Evolutionary conservation across 2,888 invertebrate species (phyloP), one percentile per base, ranked within the genome.

Genomic region (Yponomeuta malinellus): DNA sequence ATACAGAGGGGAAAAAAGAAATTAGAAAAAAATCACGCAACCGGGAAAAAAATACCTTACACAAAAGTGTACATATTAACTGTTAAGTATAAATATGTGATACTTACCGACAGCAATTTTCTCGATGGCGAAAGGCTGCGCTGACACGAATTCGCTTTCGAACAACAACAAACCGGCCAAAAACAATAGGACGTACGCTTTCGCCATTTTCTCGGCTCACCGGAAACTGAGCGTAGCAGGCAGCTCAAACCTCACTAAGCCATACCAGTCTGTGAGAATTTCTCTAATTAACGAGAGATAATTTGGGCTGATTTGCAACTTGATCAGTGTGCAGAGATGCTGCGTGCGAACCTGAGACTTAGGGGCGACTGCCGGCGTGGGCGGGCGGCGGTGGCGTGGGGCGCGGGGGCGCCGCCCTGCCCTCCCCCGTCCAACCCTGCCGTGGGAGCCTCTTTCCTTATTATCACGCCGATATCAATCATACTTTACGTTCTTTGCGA

Each of bases 291-390:
- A 23, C n/a, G 23, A 63, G 29, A 33, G 29, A 37, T 10, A 76
- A 77, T 79, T 75, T 78, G 74, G 75, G 74, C 72, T 72, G 72
- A 75, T 79, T 78, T 78, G 76, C 76, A 75, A 78, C 72, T 74
- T 77, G 81, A 78, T 82, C 82, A 82, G 81, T 71, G 76, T 64
- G 76, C 77, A 77, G 52, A 59, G 52, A 90, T 90, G 90, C 89
- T 90, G 89, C 82, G 90, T 82, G 83, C 90, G 86, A 90, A 89
- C 88, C 89, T 89, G 87, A 87, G 90, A 89, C 90, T 89, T 86
- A 80, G 87, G 87, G 89, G 86, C 91, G 85, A 91, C 91, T 91
- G 89, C 86, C 84, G 86, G 83, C 81, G 79, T 73, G 73, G 75
- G 74, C 81, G 77, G 81, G 79, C 79, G 77, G 73, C 73, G 71